phyloP scores from a whole-genome alignment of 2,888 invertebrate genomes.

The Cylloceria caligata region DNA sequence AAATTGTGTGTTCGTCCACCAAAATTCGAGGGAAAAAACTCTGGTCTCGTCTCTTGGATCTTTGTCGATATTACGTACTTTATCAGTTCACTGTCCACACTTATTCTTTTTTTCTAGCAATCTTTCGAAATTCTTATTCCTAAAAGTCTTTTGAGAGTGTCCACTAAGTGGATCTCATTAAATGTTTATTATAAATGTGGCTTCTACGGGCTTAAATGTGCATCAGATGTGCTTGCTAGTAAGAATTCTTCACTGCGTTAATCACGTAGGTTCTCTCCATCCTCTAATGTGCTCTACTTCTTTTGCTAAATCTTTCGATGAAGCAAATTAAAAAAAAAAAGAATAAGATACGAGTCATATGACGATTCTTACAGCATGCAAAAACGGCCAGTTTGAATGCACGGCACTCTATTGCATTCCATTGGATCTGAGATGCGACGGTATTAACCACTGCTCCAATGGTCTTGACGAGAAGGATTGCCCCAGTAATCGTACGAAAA shows the following conservation, averaged over 20 bases:
- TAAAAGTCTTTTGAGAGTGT: slow-evolving; percentile 4
- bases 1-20: slow-evolving; percentile 4
- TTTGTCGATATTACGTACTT: not conserved
- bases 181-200: slow-evolving; percentile 48
- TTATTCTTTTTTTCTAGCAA: not conserved
- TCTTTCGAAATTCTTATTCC: not conserved
- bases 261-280: slow-evolving; percentile 6
- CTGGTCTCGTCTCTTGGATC: not conserved
- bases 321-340: slow-evolving; percentile 16
- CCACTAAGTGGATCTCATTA: not conserved
- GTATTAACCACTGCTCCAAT: slow-evolving; percentile 90
- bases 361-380: slow-evolving; percentile 87
- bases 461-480: slow-evolving; percentile 91
- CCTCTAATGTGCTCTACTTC: slow-evolving; percentile 16
- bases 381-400: slow-evolving; percentile 90
- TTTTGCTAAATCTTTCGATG: slow-evolving; percentile 42
- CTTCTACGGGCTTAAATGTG: slow-evolving; percentile 59
- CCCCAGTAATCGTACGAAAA: slow-evolving; percentile 75
- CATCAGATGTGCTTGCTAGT: slow-evolving; percentile 58
- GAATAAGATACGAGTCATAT: slow-evolving; percentile 57
- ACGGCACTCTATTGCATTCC: slow-evolving; percentile 84
- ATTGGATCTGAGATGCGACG: slow-evolving; percentile 88
- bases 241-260: slow-evolving; percentile 37
- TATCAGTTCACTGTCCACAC: slow-evolving; percentile 15
- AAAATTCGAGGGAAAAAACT: slow-evolving; percentile 4